Evolutionary conservation across 2,888 invertebrate species (phyloP), one percentile per base, ranked within the genome.

Genomic region (Xanthorhoe spadicearia): DNA sequence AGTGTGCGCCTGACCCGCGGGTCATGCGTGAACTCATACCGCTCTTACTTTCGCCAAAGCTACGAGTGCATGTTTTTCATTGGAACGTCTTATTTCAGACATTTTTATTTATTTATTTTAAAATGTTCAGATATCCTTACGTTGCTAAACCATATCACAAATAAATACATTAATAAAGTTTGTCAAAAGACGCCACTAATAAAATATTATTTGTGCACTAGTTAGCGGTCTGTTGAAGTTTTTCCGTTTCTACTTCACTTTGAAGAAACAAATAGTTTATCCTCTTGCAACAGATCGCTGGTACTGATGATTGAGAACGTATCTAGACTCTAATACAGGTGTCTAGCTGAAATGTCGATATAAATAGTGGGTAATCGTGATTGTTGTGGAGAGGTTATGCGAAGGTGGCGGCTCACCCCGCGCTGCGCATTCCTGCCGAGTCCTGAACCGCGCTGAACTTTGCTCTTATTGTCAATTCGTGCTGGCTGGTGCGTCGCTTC

Each of bases 381-480:
- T 89, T 86, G 68, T 87, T 85, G 84, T 82, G 80, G 82, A 81
- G 83, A 88, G 84, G 85, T 84, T 83, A 79, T 78, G 55, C 83
- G 83, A 82, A 82, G 84, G 86, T 85, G 79, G 81, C 73, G 78
- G 80, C 80, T 80, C 79, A 77, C 81, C 83, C 85, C 85, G 83
- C 86, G 82, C 85, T 87, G 82, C 78, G 84, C 91, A 92, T 92
- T 92, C 90, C 90, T 88, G 83, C 82, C 77, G 83, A 88, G 90
- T 90, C 90, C 92, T 90, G 89, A 90, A 89, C 92, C 85, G 82
- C 79, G 86, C 85, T 92, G 92, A 92, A 91, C 92, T 92, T 92
- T 93, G 91, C 88, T 91, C 92, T 92, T 90, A 92, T 91, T 92
- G 92, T 90, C 90, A 89, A 89, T 88, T 91, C 90, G 91, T 92